A percentile compares a stretch with the other conserved stretches of the same genome.
These are phyloP conservation scores for Eulemur rufifrons DNA, from an alignment of 2,113 vertebrate genomes.

Conservation along the genomic window DNA sequence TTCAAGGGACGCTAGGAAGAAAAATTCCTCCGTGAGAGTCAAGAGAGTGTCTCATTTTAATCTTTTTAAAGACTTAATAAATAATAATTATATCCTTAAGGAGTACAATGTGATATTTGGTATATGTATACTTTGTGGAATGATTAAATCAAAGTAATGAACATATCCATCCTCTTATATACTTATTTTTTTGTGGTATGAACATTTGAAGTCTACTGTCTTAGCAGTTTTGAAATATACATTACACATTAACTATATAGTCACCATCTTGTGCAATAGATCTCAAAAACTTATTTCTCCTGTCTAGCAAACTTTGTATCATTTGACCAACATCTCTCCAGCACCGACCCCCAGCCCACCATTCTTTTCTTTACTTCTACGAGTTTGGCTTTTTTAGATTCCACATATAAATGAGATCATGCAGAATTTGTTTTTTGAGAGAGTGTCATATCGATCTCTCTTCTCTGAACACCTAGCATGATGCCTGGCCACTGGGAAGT, in stretches of 20 bases:
- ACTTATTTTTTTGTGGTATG: neutral
- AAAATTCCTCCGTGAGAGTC: neutral
- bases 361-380: neutral
- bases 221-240: neutral
- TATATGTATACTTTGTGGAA: neutral
- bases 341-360: neutral
- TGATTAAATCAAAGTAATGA: neutral
- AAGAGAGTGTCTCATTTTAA: neutral
- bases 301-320: neutral
- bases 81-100: neutral
- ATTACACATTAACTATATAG: neutral
- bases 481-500: neutral
- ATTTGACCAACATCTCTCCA: neutral
- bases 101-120: neutral
- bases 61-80: neutral
- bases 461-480: neutral
- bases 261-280: neutral
- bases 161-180: neutral
- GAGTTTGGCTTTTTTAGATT: neutral
- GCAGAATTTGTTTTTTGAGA: neutral
- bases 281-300: neutral
- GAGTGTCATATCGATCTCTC: neutral
- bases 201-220: neutral
- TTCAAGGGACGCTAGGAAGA: neutral
- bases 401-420: neutral